Base-by-base conservation (phyloP, 2,888 invertebrate species). In the Eupsilia transversa region DNA sequence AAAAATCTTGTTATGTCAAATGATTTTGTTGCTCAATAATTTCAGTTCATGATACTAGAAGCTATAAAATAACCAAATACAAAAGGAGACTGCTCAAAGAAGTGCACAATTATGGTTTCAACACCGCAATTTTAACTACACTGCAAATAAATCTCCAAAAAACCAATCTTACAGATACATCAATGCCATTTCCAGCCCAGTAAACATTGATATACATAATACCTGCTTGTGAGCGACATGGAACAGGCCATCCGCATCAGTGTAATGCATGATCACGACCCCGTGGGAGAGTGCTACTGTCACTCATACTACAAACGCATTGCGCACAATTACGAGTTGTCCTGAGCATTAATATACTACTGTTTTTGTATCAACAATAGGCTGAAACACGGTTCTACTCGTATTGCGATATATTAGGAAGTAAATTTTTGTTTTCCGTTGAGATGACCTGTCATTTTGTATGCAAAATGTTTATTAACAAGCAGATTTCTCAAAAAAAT, bases 261-360 rank as follows among this genome's bases (percentile, higher is more conserved):
- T 75, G 69, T 72, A 79, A 82, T 79, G 82, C 56, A 72, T 74
- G 71, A 67, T 74, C 64, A 63, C 27, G 49, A 27, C 70, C 81
- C 71, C 86, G 71, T 79, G 89, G 86, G 89, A 87, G 66, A 69
- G 27, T 7, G 76, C 65, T 69, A 73, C 84, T 84, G 86, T 88
- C 89, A 83, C 79, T 90, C 89, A 86, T 71, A 68, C 70, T 38
- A 33, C n/a, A 59, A 78, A 82, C 77, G 78, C 83, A 86, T 83
- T 83, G 80, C 75, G 79, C 84, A 76, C 73, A 84, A 84, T 84
- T 76, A 84, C 64, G 30, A 69, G 33, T 30, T 33, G 75, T 60
- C 49, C 41, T 56, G 64, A 61, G 64, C 17, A 56, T 46, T 66
- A 59, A 5, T 71, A 54, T 17, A 33, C 6, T 9, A 52, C 41